Evolutionary conservation across 2,888 invertebrate genomes (phyloP).

Genomic region (Sepiola atlantica): DNA sequence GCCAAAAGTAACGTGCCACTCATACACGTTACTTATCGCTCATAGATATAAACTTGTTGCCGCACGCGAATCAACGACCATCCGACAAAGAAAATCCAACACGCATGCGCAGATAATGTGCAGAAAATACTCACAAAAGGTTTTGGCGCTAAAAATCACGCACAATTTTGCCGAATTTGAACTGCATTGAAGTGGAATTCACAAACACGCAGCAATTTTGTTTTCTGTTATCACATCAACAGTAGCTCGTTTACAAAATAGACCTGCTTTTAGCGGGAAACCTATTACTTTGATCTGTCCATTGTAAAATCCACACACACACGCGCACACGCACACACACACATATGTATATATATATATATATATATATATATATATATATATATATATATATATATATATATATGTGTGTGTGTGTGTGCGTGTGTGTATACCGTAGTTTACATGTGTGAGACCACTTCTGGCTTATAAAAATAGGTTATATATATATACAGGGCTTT

Average conservation of each 20-base stretch:
- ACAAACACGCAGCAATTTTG: not conserved
- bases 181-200: not conserved
- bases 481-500: too few species aligned
- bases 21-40: not conserved
- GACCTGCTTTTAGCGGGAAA: not conserved
- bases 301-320: not conserved
- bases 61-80: not conserved
- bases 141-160: not conserved
- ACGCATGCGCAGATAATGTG: slow-evolving; percentile 7
- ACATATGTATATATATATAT: not conserved
- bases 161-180: not conserved
- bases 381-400: not conserved
- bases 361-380: too few species aligned
- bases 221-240: not conserved
- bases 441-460: too few species aligned
- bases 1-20: not conserved
- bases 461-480: too few species aligned
- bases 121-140: not conserved
- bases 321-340: not conserved
- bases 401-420: not conserved
- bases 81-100: not conserved
- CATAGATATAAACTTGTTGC: not conserved
- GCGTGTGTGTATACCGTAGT: too few species aligned
- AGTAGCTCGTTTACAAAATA: not conserved
- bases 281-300: not conserved